Conservation (phyloP, 1,140 invertebrate species). For the Zaprionus kolodkinae region DNA sequence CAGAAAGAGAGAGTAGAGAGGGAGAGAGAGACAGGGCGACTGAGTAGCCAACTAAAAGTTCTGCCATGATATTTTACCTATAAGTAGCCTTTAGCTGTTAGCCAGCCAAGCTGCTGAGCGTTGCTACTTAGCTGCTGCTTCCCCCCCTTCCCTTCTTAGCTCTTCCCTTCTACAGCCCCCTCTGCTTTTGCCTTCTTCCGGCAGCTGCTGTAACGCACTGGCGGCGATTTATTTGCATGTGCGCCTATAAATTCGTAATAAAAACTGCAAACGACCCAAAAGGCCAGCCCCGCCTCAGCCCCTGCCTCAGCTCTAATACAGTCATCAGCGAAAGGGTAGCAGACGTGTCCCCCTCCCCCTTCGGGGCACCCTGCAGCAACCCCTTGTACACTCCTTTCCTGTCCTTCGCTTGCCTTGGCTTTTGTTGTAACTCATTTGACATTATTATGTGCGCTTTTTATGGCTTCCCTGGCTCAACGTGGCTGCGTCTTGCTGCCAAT, state of each 20-base stretch:
- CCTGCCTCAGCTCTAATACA: constrained; percentile 64
- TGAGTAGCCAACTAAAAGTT: constrained; percentile 40
- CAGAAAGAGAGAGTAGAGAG: not conserved
- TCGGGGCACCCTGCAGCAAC: constrained; percentile 2
- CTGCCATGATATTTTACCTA: not conserved
- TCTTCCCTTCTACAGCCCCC: not conserved
- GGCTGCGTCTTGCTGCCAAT: constrained; percentile 39
- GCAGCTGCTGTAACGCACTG: constrained; percentile 5
- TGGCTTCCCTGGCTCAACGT: constrained; percentile 73
- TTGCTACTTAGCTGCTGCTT: constrained; percentile 25
- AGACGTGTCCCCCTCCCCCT: not conserved
- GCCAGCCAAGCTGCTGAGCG: constrained; percentile 38
- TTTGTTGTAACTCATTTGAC: constrained; percentile 82
- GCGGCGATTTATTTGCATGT: constrained; percentile 82
- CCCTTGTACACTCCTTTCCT: not conserved
- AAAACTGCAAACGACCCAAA: constrained; percentile 78
- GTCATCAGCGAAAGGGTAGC: constrained; percentile 66
- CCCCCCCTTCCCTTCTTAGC: not conserved
- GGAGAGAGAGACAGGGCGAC: not conserved
- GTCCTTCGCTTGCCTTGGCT: constrained; percentile 48
- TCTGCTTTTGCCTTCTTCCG: not conserved
- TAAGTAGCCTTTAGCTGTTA: too few relatives aligned
- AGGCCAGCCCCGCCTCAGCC: constrained; percentile 43
- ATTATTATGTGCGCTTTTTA: constrained; percentile 83
- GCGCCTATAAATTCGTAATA: constrained; percentile 84